Evolutionary conservation across 2,113 vertebrate genomes (phyloP).

Genomic region (Passer montanus): DNA sequence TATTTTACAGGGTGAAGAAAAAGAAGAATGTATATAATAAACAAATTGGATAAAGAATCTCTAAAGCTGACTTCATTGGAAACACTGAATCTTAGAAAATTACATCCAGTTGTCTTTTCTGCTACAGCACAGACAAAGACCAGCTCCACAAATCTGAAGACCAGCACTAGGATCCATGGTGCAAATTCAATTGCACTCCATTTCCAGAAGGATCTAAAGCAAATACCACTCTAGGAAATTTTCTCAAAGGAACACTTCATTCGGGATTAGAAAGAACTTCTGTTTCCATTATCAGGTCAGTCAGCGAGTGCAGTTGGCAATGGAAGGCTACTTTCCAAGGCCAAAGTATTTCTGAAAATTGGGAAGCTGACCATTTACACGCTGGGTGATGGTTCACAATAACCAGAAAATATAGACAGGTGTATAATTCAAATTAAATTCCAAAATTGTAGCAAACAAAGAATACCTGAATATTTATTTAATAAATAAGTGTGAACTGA

Average conservation of each 20-base stretch:
- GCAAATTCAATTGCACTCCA: background rate
- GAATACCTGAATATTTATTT: background rate
- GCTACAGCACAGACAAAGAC: background rate
- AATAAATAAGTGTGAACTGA: background rate
- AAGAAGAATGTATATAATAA: background rate
- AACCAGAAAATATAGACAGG: background rate
- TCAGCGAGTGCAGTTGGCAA: background rate
- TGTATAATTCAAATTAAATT: background rate
- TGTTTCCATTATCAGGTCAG: background rate
- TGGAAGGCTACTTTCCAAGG: background rate
- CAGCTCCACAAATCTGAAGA: background rate
- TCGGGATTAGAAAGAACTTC: background rate
- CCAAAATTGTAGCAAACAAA: background rate
- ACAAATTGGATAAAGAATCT: background rate
- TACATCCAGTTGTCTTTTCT: background rate
- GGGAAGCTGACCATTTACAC: background rate
- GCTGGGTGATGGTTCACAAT: background rate
- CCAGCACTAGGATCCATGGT: background rate
- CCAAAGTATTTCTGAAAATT: background rate
- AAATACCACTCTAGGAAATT: constrained; percentile 12
- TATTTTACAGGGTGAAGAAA: background rate
- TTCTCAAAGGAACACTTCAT: constrained; percentile 28
- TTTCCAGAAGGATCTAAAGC: constrained; percentile 13
- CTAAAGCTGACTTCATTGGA: background rate
- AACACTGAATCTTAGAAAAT: background rate